A percentile compares a stretch with the other conserved stretches of the same genome.
These are phyloP conservation scores for Dryococelus australis DNA, from an alignment of 2,888 invertebrate genomes.

Conservation along the genomic window DNA sequence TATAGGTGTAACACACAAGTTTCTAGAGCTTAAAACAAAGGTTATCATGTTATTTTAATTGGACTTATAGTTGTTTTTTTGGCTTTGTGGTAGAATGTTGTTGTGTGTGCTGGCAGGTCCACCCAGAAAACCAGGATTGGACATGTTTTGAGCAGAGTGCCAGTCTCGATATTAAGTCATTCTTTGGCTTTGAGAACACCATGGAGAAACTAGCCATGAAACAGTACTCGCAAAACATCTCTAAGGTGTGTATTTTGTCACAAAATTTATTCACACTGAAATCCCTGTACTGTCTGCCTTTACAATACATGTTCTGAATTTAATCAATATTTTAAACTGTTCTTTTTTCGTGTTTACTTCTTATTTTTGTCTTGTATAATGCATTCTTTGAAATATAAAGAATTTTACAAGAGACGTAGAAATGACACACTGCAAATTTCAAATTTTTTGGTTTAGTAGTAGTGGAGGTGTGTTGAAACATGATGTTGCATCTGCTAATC, in stretches of 20 bases:
- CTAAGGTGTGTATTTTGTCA: slow-evolving; percentile 63
- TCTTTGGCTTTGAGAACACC: slow-evolving; percentile 92
- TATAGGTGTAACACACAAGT: too few relatives aligned
- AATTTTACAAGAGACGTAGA: too few relatives aligned
- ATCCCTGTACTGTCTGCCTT: background rate
- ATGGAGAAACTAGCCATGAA: slow-evolving; percentile 97
- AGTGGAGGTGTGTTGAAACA: background rate
- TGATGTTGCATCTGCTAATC: background rate
- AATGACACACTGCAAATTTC: too few relatives aligned
- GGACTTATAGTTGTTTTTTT: background rate
- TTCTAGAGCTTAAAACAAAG: too few relatives aligned
- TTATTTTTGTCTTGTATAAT: too few relatives aligned
- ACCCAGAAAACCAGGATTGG: slow-evolving; percentile 93
- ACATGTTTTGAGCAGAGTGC: slow-evolving; percentile 96
- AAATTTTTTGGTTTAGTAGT: too few relatives aligned
- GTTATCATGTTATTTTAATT: too few relatives aligned
- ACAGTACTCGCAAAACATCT: slow-evolving; percentile 88
- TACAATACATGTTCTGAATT: too few relatives aligned
- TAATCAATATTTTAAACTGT: too few relatives aligned
- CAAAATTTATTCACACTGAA: too few relatives aligned
- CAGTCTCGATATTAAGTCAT: slow-evolving; percentile 90
- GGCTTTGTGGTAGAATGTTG: background rate
- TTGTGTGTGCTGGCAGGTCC: slow-evolving; percentile 64
- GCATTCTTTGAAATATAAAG: too few relatives aligned
- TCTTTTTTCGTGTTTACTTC: too few relatives aligned